Percentiles rank a stretch among this genome's conserved stretches.
Evolutionary conservation across 2,888 invertebrate genomes (phyloP).

Genomic region (Tribolium freemani): DNA sequence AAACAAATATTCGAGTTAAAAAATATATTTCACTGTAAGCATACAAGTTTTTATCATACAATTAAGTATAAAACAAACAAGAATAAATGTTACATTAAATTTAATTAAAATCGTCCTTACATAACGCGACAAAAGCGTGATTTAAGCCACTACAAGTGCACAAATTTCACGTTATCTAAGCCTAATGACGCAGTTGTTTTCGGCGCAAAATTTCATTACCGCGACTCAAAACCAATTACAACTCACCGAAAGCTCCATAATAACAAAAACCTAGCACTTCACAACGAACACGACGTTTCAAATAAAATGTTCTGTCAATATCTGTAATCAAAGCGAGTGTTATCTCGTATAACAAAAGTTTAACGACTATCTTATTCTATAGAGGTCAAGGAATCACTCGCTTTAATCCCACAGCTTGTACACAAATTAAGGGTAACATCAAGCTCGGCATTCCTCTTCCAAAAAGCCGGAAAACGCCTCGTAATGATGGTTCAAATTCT

Average conservation of each 20-base stretch:
- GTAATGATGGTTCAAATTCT: conserved; percentile 91
- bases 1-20: background rate
- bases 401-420: conserved; percentile 23
- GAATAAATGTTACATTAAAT: background rate
- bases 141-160: background rate
- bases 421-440: conserved; percentile 21
- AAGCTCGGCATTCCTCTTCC: conserved; percentile 63
- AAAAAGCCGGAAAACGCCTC: conserved; percentile 83
- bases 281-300: conserved; percentile 21
- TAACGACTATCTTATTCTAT: conserved; percentile 41
- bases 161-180: background rate
- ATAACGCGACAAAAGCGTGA: background rate
- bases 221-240: conserved; percentile 5
- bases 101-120: background rate
- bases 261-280: conserved; percentile 1
- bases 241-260: conserved; percentile 29
- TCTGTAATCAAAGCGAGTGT: conserved; percentile 32
- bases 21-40: background rate
- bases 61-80: background rate
- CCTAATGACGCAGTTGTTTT: background rate
- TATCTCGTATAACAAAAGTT: conserved; percentile 41
- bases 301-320: conserved; percentile 30
- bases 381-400: conserved; percentile 41
- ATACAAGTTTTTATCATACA: background rate
- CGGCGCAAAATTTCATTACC: background rate